Percentiles rank a stretch among this genome's conserved stretches.
These are phyloP conservation scores for Periophthalmodon schlosseri DNA, from an alignment of 2,113 vertebrate genomes.

Conservation along the genomic window DNA sequence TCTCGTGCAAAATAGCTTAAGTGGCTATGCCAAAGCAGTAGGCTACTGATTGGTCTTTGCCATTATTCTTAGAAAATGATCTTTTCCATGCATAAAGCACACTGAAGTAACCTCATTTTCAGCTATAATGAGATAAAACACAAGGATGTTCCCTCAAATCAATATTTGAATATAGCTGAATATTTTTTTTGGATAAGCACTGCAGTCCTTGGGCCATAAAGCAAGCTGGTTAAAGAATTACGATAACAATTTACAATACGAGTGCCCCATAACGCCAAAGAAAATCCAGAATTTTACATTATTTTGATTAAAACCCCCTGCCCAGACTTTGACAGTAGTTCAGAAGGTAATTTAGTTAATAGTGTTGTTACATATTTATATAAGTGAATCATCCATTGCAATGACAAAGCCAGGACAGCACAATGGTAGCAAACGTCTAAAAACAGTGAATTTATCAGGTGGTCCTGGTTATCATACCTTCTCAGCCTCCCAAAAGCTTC, in stretches of 20 bases:
- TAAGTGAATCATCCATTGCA: background rate
- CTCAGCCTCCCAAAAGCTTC: slow-evolving; percentile 15
- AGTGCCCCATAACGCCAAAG: background rate
- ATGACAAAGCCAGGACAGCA: background rate
- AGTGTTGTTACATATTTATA: too few species aligned
- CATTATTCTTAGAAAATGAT: background rate
- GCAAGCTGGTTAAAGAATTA: background rate
- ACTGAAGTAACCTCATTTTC: background rate
- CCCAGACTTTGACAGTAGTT: background rate
- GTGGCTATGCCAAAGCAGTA: background rate
- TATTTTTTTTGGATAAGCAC: background rate
- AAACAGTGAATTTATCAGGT: background rate
- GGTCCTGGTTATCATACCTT: slow-evolving; percentile 45
- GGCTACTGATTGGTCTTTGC: background rate
- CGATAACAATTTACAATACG: background rate
- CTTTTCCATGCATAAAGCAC: background rate
- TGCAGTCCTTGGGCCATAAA: background rate
- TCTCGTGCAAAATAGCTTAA: background rate
- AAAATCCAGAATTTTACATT: background rate
- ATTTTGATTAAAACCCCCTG: background rate
- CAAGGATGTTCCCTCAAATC: background rate
- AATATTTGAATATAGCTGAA: background rate
- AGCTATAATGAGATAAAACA: background rate
- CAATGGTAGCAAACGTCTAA: background rate
- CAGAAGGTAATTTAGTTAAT: background rate